Evolutionary conservation across 2,797 vertebrate genomes (phyloP), one percentile per base, ranked within the genome.

Genomic region (Pangasius larnaudii): DNA sequence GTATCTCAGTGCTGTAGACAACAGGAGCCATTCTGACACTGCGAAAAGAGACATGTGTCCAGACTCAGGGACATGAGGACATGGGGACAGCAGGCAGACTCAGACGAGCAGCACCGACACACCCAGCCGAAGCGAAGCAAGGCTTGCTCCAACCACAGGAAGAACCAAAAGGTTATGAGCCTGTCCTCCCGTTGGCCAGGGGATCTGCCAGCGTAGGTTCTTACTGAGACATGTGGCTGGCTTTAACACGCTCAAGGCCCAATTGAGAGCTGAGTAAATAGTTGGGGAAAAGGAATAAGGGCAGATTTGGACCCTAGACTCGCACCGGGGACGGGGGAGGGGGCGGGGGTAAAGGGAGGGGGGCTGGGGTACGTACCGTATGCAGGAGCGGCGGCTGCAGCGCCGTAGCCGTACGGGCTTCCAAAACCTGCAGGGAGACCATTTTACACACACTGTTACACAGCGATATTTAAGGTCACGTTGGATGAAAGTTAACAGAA

Each of bases 351-450:
- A 46, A 46, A 9, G 22, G 39, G 10, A 0, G 61, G n/a, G 42
- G 16, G 1, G 0, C 13, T 8, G 14, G 77, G 89, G 89, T 96
- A 98, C 98, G 27, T 98, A 99, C 98, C 98, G 86, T 99, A 99
- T 89, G 98, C 98, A 88, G 98, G 98, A 63, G 96, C 95, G 89
- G 96, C 95, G 88, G 98, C 97, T 13, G 98, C 98, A 33, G 98
- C 96, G 87, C 97, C 98, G 92, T 99, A 99, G 88, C 98, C 98
- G 56, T 99, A 99, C 0, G 98, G 98, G 86, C 98, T 95, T 93
- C 98, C 98, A 1, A 99, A 99, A 90, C 98, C 98, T 99, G 93
- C 75, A 85, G 92, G 88, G 56, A 82, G 10, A 89, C 1, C 42
- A 27, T 58, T 30, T n/a, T 39, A 84, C 39, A 74, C 65, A 85